Base-by-base conservation (phyloP, 2,113 vertebrate genomes). In the Coracopsis vasa region DNA sequence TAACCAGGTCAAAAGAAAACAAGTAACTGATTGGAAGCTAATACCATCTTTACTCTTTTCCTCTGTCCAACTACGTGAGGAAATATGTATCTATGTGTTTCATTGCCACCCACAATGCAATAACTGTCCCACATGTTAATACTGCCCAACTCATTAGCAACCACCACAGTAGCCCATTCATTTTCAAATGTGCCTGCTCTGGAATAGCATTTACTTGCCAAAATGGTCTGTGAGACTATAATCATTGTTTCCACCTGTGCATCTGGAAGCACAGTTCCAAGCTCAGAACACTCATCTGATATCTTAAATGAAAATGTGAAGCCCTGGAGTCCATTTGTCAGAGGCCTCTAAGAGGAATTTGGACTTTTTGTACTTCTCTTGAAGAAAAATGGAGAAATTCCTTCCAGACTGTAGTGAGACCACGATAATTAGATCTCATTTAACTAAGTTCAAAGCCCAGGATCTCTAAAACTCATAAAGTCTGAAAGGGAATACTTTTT, bases 101-200 rank as follows among this genome's bases (percentile, higher is more conserved):
- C 33, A 56, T 2, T 37, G 56, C 21, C 56, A 72, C 31, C 19
- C 51, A 39, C n/a, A 62, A 71, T 3, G 56, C 73, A 94, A 13
- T 42, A 88, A 61, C n/a, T 85, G n/a, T 50, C 80, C 85, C n/a
- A n/a, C 11, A 33, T 35, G 35, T 54, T 39, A 48, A 42, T 16
- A 42, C 1, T 2, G 1, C 16, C 17, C 35, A 53, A 9, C 19
- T 51, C 31, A 12, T 31, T 39, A 60, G 28, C 0, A 1, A 27
- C 27, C 48, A 69, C 31, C 51, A n/a, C 23, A 77, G 35, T 1
- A 37, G 6, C 20, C 23, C 31, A 28, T 19, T 64, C 4, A 28
- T 25, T 50, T 73, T 53, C 37, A 39, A 45, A 11, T 17, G 5
- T 7, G 39, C 21, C 60, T 67, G 47, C 72, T 39, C 27, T 27